These are phyloP conservation scores for Fragum sueziense DNA, from an alignment of 2,888 invertebrate species.

Conservation along the genomic window DNA sequence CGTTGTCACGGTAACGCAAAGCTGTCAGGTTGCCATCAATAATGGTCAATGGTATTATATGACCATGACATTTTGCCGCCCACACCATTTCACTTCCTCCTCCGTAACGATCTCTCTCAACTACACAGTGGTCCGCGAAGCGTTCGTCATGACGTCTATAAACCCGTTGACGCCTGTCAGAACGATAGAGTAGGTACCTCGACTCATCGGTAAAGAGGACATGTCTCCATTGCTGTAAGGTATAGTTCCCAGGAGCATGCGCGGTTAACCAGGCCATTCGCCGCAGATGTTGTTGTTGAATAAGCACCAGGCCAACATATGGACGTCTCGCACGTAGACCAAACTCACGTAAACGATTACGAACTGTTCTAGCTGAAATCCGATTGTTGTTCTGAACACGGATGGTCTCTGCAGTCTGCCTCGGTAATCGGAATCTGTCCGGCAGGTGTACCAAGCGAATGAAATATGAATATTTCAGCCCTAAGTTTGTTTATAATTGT, in stretches of 20 bases:
- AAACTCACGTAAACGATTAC: too few species aligned
- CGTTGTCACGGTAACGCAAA: neutral
- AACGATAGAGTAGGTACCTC: constrained; percentile 10
- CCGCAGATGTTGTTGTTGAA: too few species aligned
- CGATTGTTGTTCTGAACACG: too few species aligned
- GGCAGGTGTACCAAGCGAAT: too few species aligned
- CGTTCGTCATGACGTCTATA: constrained; percentile 34
- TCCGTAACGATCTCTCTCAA: constrained; percentile 25
- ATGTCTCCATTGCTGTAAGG: constrained; percentile 15
- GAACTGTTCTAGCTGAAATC: too few species aligned
- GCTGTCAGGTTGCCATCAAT: constrained; percentile 27
- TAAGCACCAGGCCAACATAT: too few species aligned
- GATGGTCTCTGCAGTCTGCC: too few species aligned
- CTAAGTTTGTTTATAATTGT: too few species aligned
- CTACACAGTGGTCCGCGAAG: constrained; percentile 19
- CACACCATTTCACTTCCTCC: constrained; percentile 37
- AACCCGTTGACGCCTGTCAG: constrained; percentile 25
- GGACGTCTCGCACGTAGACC: too few species aligned
- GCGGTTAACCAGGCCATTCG: constrained; percentile 3
- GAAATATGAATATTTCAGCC: too few species aligned
- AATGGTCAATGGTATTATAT: constrained; percentile 10
- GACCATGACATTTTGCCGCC: constrained; percentile 19
- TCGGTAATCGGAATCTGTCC: too few species aligned
- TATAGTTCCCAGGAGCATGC: neutral
- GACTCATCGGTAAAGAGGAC: constrained; percentile 42